These are phyloP conservation scores for Xyliphius kryptos DNA, from an alignment of 2,113 vertebrate species.

Conservation along the genomic window DNA sequence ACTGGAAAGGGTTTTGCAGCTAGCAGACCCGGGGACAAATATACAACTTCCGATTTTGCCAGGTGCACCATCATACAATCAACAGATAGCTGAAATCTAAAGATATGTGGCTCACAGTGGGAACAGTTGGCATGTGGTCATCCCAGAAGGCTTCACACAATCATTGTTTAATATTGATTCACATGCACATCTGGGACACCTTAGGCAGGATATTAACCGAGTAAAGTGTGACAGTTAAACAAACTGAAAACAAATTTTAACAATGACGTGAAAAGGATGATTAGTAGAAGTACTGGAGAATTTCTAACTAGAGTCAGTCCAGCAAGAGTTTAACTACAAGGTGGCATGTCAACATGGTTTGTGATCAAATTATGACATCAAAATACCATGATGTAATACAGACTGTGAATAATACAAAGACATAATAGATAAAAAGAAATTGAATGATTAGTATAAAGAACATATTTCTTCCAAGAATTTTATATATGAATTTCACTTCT, in stretches of 20 bases:
- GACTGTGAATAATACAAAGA: too few relatives aligned
- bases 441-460: too few relatives aligned
- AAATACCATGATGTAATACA: too few relatives aligned
- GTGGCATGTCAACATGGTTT: too few relatives aligned
- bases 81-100: conserved; percentile 17
- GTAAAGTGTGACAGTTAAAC: not conserved
- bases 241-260: not conserved
- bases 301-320: too few relatives aligned
- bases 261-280: not conserved
- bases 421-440: not conserved
- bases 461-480: too few relatives aligned
- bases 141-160: conserved; percentile 19
- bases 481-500: too few relatives aligned
- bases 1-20: not conserved
- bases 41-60: conserved; percentile 30
- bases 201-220: conserved; percentile 2
- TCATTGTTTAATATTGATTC: conserved; percentile 26
- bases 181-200: not conserved
- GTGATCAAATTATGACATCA: too few relatives aligned
- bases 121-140: conserved; percentile 24
- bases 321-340: too few relatives aligned
- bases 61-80: conserved; percentile 17
- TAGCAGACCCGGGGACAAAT: conserved; percentile 6
- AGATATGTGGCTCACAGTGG: conserved; percentile 41
- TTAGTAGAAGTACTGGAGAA: too few relatives aligned